These are phyloP conservation scores for Leptopterna dolabrata DNA, from an alignment of 2,888 invertebrate genomes.

Conservation along the genomic window DNA sequence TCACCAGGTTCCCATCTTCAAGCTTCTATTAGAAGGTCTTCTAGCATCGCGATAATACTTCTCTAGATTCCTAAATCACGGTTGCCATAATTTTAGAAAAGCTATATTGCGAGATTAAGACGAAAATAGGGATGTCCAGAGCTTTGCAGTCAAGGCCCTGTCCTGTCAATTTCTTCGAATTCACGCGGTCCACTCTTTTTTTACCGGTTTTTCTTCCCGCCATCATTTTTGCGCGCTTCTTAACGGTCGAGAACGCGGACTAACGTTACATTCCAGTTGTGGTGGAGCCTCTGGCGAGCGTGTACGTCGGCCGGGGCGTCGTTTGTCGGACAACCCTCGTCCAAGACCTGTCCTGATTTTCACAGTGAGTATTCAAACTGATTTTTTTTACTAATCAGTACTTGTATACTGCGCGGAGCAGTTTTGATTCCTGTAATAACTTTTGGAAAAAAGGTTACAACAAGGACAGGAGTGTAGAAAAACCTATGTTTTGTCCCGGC, in stretches of 20 bases:
- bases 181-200: not conserved
- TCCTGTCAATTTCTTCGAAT: not conserved
- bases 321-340: not conserved
- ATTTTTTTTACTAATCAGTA: slow-evolving; percentile 10
- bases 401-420: not conserved
- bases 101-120: not conserved
- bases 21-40: not conserved
- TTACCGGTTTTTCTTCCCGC: slow-evolving; percentile 6
- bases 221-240: slow-evolving; percentile 19
- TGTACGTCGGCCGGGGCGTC: slow-evolving; percentile 11
- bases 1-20: not conserved
- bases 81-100: not conserved
- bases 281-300: slow-evolving; percentile 4
- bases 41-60: not conserved
- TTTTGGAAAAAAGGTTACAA: slow-evolving; percentile 21
- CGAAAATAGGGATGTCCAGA: not conserved
- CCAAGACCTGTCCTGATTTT: slow-evolving; percentile 25
- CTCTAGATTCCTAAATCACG: slow-evolving; percentile 17
- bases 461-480: slow-evolving; percentile 8
- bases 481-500: slow-evolving; percentile 26
- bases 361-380: slow-evolving; percentile 25
- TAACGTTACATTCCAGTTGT: not conserved
- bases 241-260: slow-evolving; percentile 6
- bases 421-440: not conserved
- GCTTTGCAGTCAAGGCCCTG: slow-evolving; percentile 18